A percentile compares a stretch with the other conserved stretches of the same genome.
These are phyloP conservation scores for Alitta virens DNA, from an alignment of 2,888 invertebrate species.

Conservation along the genomic window DNA sequence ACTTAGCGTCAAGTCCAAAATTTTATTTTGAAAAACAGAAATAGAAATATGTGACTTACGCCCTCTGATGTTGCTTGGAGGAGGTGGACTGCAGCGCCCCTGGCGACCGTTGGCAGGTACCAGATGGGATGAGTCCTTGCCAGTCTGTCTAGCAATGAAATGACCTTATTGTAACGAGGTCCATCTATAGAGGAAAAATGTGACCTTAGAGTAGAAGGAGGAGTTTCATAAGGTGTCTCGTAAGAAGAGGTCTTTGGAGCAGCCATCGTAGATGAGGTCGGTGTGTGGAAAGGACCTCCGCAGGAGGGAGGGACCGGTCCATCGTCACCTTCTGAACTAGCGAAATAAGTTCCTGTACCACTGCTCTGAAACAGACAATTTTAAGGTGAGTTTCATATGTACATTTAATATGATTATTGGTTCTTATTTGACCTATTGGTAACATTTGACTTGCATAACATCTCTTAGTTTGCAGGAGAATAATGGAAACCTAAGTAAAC, in stretches of 20 bases:
- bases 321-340: conserved; percentile 7
- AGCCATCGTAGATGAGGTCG: no score
- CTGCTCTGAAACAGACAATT: conserved; percentile 11
- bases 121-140: conserved; percentile 91
- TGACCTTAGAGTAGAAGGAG: conserved; percentile 58
- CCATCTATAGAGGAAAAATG: conserved; percentile 61
- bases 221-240: background rate
- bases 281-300: no score
- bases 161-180: background rate
- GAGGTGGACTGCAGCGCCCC: conserved; percentile 89
- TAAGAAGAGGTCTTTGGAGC: no score
- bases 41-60: conserved; percentile 58
- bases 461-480: no score
- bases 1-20: no score
- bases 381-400: no score
- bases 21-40: no score
- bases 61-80: conserved; percentile 91
- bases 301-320: conserved; percentile 1
- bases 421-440: no score
- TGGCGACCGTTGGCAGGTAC: conserved; percentile 90
- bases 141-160: conserved; percentile 67
- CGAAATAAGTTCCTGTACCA: conserved; percentile 9
- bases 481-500: no score
- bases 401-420: no score
- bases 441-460: no score